Conservation (phyloP, 2,113 vertebrate genomes). For the Cyphotilapia sp. region DNA sequence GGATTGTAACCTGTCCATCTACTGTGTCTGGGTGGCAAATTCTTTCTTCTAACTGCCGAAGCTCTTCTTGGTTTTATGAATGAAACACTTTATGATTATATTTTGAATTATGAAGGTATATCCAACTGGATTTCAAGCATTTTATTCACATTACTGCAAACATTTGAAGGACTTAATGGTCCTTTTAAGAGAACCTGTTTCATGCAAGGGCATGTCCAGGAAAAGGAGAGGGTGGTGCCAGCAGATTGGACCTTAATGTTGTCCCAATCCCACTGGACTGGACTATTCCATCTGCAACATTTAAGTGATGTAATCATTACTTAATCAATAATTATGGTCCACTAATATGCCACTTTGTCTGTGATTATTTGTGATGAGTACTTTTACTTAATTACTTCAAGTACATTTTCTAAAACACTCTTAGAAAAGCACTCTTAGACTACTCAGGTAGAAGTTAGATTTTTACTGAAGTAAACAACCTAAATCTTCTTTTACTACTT, state of each 20-base stretch:
- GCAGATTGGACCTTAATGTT: not conserved
- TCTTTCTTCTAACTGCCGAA: not conserved
- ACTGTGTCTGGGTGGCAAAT: accelerated
- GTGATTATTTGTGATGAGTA: not conserved
- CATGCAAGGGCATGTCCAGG: not conserved
- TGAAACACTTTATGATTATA: not conserved
- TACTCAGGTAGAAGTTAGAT: not conserved
- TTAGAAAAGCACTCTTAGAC: not conserved
- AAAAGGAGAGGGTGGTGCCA: not conserved
- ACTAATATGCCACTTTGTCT: not conserved
- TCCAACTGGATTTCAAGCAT: not conserved
- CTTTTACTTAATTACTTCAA: not conserved
- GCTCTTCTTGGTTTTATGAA: not conserved
- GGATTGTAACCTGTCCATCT: not conserved
- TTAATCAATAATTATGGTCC: not conserved
- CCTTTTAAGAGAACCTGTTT: not conserved
- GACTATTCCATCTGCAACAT: not conserved
- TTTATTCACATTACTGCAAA: not conserved
- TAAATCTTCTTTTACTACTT: not conserved
- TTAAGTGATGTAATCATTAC: not conserved
- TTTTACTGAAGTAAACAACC: not conserved
- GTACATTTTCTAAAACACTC: not conserved
- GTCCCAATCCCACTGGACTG: not conserved
- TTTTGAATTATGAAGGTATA: not conserved
- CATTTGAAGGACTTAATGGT: not conserved